Evolutionary conservation across 2,888 invertebrate genomes (phyloP).

Genomic region (Parelbella ahira): DNA sequence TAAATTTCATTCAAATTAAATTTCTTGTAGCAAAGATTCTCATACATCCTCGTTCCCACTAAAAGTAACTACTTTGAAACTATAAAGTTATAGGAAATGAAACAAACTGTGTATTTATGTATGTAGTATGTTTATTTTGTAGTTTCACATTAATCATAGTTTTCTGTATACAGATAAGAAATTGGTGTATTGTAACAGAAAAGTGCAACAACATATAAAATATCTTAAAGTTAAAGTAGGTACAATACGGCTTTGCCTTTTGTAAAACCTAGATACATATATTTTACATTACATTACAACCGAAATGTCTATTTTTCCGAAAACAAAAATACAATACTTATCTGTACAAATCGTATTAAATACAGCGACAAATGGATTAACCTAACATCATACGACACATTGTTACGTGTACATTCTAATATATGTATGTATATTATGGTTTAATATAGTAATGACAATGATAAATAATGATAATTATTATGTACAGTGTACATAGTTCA

Average conservation of each 20-base stretch:
- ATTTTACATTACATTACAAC: constrained; percentile 12
- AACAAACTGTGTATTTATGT: constrained; percentile 11
- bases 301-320: background rate
- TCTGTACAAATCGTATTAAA: constrained; percentile 26
- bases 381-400: no score
- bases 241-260: constrained; percentile 13
- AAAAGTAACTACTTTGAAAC: no score
- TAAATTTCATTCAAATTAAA: no score
- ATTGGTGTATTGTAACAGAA: constrained; percentile 51
- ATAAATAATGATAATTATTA: constrained; percentile 33
- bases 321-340: constrained; percentile 1
- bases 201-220: constrained; percentile 58
- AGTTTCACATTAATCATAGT: constrained; percentile 59
- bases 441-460: no score
- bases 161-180: constrained; percentile 54
- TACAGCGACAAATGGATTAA: constrained; percentile 35
- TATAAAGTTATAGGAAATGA: constrained; percentile 5
- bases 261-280: constrained; percentile 7
- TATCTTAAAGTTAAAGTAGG: constrained; percentile 19
- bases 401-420: no score
- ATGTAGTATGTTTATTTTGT: constrained; percentile 35
- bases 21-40: no score
- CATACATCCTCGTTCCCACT: no score
- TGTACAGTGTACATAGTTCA: constrained; percentile 38
- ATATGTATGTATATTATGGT: no score